A percentile compares a stretch with the other conserved stretches of the same genome.
Conservation (phyloP, 2,888 invertebrate species). For the Patella caerulea region DNA sequence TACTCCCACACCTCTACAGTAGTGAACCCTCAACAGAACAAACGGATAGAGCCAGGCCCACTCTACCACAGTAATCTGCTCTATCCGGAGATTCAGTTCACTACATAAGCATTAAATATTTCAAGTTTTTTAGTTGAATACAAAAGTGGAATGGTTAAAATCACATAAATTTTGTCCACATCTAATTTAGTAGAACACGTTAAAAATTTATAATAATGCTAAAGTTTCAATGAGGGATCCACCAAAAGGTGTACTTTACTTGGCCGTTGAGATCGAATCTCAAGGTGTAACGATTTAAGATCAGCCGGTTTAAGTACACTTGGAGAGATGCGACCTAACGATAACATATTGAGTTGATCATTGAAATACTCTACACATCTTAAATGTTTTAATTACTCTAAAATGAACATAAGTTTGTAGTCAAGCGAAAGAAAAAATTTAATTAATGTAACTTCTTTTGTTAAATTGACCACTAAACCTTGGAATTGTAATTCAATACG, state of each 20-base stretch:
- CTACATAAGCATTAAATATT: no score
- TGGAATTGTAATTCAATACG: not conserved
- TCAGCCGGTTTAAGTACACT: not conserved
- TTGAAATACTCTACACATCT: not conserved
- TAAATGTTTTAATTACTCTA: not conserved
- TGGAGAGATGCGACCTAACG: not conserved
- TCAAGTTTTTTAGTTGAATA: not conserved
- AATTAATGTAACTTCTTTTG: not conserved
- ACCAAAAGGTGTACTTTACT: not conserved
- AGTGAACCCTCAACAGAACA: no score
- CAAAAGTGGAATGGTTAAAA: slow-evolving; percentile 1
- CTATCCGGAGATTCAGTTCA: no score
- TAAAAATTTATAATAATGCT: not conserved
- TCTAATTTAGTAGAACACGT: not conserved
- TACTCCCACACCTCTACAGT: no score
- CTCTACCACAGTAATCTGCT: no score
- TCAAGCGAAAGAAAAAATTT: not conserved
- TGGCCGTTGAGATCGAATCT: not conserved
- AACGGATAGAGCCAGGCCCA: no score
- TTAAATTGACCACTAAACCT: not conserved
- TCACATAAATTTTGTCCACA: not conserved
- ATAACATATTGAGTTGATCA: not conserved
- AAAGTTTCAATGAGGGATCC: not conserved
- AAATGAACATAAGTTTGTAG: not conserved
- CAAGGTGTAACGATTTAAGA: not conserved